Base-by-base conservation (phyloP, 2,113 vertebrate species). In the Ivindomyrus marchei region DNA sequence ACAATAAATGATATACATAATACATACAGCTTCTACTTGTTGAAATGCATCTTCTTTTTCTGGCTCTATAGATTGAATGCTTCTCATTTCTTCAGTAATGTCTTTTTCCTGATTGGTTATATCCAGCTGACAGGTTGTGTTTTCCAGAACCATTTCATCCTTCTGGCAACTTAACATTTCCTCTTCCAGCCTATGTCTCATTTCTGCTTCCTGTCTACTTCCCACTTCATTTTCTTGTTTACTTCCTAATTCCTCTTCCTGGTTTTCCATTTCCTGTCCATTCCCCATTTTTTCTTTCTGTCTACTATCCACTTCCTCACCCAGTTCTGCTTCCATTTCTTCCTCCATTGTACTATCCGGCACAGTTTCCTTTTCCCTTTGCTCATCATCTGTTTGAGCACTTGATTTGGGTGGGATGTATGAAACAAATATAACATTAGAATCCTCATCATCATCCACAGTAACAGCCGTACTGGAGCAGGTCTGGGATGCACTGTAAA, bases 361-460 rank as follows among this genome's bases (percentile, higher is more conserved):
- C n/a, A 31, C 7, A 27, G 56, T 27, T 83, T 91, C 62, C 6
- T 39, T 53, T 56, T 36, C 50, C 13, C 11, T 45, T 46, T 90
- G 47, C 27, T 49, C n/a, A 70, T 13, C 52, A 9, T 13, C 8
- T 9, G 91, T 53, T 2, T 27, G 53, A 8, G 86, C 66, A 2
- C 90, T 86, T 9, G 93, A 46, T 88, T 92, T 94, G 49, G 95
- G 95, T 88, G 95, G 95, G 91, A 92, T 94, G 66, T 95, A 96
- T 0, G 95, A 95, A n/a, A 95, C 95, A 91, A 96, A 96, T 86
- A 96, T 95, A 0, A 96, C 95, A 36, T 94, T 95, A 9, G 93
- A 92, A 70, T 96, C 95, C 89, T 95, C 95, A 8, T 93, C 95
- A 15, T 93, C 91, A 3, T 91, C 92, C 19, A 90, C 90, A 45